phyloP scores from a whole-genome alignment of 2,113 vertebrate species.

The Poicephalus meyeri region DNA sequence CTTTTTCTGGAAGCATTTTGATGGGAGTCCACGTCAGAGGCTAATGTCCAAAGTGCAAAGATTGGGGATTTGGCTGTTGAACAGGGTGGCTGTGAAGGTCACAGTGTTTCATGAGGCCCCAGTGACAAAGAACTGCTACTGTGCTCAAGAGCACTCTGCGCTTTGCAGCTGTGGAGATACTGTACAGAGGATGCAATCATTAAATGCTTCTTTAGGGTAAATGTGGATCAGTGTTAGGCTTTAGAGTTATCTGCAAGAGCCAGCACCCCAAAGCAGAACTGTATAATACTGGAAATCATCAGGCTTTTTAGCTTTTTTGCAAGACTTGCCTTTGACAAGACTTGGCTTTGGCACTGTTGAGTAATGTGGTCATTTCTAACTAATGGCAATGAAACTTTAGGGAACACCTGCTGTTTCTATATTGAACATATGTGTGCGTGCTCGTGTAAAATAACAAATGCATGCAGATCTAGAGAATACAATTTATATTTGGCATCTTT shows the following conservation, averaged over 20 bases:
- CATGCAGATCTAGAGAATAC: background rate
- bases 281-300: background rate
- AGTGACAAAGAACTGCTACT: background rate
- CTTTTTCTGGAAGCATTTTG: background rate
- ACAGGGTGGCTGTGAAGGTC: background rate
- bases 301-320: background rate
- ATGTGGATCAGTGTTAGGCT: background rate
- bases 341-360: constrained; percentile 31
- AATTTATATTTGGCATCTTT: constrained; percentile 30
- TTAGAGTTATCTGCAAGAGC: background rate
- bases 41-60: background rate
- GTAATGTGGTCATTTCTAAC: constrained; percentile 56
- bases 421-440: constrained; percentile 43
- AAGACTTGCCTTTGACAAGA: background rate
- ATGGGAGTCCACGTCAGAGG: background rate
- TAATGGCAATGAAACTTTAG: constrained; percentile 43
- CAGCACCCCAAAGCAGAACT: background rate
- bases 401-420: constrained; percentile 42
- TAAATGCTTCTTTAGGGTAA: background rate
- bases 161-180: background rate
- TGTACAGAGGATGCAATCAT: background rate
- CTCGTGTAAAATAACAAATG: constrained; percentile 43
- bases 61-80: background rate
- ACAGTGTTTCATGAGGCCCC: background rate
- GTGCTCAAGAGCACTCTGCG: background rate